A percentile compares a stretch with the other conserved stretches of the same genome.
Evolutionary conservation across 2,888 invertebrate species (phyloP).

Genomic region (Hemithea aestivaria): DNA sequence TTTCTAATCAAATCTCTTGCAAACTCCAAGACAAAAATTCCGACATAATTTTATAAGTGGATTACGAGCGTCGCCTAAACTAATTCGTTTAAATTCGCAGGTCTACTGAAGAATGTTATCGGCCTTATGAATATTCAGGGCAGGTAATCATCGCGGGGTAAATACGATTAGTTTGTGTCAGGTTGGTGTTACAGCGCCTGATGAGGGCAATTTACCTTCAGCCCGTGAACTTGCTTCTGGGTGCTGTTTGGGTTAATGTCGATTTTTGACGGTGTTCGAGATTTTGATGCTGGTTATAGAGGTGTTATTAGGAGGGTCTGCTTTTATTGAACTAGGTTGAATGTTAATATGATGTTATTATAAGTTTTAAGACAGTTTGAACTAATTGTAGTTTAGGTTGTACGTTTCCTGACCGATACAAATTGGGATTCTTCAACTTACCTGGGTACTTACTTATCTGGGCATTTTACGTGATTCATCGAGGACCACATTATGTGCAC

Average conservation of each 20-base stretch:
- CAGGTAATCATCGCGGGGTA: conserved; percentile 44
- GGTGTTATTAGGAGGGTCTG: too few species aligned
- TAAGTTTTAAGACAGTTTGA: too few species aligned
- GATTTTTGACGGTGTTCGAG: conserved; percentile 4
- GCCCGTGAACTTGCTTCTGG: conserved; percentile 26
- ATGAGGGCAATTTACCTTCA: conserved; percentile 28
- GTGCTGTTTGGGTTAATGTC: conserved; percentile 16
- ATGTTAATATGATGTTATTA: too few species aligned
- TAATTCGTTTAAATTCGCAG: conserved; percentile 42
- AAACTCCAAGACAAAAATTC: conserved; percentile 25
- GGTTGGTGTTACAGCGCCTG: conserved; percentile 29
- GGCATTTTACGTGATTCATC: too few species aligned
- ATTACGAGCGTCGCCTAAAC: conserved; percentile 24
- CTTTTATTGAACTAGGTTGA: too few species aligned
- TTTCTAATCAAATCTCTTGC: conserved; percentile 23
- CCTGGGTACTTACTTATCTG: too few species aligned
- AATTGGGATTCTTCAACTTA: too few species aligned
- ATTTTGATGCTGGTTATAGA: too few species aligned
- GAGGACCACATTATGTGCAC: too few species aligned
- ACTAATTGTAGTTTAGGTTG: too few species aligned
- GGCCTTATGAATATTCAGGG: conserved; percentile 52
- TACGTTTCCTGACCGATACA: too few species aligned
- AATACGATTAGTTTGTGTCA: conserved; percentile 51
- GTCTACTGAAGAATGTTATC: conserved; percentile 45
- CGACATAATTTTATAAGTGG: conserved; percentile 29